Evolutionary conservation across 2,797 vertebrate species (phyloP).

Genomic region (Typhlichthys subterraneus): DNA sequence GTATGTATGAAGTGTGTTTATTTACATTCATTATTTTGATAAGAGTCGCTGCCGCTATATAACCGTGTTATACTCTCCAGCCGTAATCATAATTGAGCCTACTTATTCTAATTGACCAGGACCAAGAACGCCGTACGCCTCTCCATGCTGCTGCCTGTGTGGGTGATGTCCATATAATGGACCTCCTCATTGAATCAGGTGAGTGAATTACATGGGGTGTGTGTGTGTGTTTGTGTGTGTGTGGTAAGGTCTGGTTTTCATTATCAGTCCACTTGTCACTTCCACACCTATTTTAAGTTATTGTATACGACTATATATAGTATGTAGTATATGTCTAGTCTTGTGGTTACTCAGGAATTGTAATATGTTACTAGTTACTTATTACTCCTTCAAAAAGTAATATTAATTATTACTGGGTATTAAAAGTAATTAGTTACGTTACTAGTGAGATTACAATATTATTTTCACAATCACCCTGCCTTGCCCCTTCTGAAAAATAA

Average conservation of each 20-base stretch:
- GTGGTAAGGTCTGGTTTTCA: neutral
- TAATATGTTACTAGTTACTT: no score
- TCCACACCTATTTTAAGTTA: neutral
- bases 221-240: neutral
- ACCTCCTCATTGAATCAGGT: conserved; percentile 97
- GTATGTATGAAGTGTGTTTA: conserved; percentile 71
- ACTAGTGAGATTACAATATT: no score
- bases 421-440: no score
- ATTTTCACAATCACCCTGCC: no score
- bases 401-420: no score
- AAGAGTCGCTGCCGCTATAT: neutral
- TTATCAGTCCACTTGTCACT: neutral
- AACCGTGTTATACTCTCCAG: neutral
- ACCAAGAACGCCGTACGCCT: conserved; percentile 93
- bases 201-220: conserved; percentile 19
- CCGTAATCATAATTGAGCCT: neutral
- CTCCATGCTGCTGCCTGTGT: conserved; percentile 97
- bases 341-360: no score
- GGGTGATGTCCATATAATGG: conserved; percentile 92
- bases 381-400: no score
- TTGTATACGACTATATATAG: no score
- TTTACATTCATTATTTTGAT: neutral
- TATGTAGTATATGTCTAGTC: no score
- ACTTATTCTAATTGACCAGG: conserved; percentile 68
- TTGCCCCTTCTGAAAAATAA: no score